Conservation (phyloP, 1,140 invertebrate species). For the Drosophila leontia region DNA sequence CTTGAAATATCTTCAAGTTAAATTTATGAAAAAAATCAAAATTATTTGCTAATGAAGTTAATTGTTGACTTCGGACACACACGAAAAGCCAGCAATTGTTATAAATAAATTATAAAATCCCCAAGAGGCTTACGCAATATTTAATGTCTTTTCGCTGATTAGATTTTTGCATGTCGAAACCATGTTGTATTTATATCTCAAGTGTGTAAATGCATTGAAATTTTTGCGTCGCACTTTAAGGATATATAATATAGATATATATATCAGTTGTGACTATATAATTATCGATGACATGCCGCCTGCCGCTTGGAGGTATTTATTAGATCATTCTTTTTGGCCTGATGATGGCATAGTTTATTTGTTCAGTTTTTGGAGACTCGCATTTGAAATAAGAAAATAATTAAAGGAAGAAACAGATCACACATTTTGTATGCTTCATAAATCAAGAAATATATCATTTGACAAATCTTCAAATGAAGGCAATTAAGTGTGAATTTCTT, state of each 20-base stretch:
- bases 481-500: not conserved
- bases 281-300: constrained; percentile 72
- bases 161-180: constrained; percentile 66
- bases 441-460: not conserved
- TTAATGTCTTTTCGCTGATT: constrained; percentile 57
- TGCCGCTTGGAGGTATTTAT: constrained; percentile 38
- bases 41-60: constrained; percentile 52
- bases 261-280: constrained; percentile 54
- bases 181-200: constrained; percentile 63
- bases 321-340: constrained; percentile 67
- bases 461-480: not conserved
- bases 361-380: constrained; percentile 14
- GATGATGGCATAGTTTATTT: constrained; percentile 74
- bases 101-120: constrained; percentile 62
- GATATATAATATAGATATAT: constrained; percentile 56
- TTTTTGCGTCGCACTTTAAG: constrained; percentile 67
- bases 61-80: constrained; percentile 53
- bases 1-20: constrained; percentile 1
- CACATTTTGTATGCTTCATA: not conserved
- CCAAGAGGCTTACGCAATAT: constrained; percentile 61
- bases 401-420: constrained; percentile 31
- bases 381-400: constrained; percentile 7
- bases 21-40: constrained; percentile 27
- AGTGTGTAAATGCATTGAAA: constrained; percentile 69
- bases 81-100: constrained; percentile 17